These are phyloP conservation scores for Acyrthosiphon pisum DNA, from an alignment of 1,140 invertebrate species.

Conservation along the genomic window DNA sequence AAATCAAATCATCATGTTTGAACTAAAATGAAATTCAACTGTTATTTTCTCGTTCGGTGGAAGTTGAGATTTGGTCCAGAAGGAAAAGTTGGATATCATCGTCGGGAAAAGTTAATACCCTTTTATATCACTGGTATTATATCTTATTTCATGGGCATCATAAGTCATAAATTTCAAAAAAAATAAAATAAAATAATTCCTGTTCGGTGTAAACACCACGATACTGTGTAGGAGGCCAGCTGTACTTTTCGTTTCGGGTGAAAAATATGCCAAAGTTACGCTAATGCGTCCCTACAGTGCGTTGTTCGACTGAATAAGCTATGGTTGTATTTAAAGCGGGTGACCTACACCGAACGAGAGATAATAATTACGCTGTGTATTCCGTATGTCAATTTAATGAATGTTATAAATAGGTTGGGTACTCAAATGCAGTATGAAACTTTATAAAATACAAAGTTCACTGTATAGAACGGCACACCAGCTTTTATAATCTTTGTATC, in stretches of 20 bases:
- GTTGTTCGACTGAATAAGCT: neutral
- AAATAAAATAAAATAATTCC: neutral
- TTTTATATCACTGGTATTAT: neutral
- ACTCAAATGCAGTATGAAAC: neutral
- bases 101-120: neutral
- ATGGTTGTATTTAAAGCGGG: neutral
- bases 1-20: neutral
- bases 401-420: neutral
- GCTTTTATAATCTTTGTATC: neutral
- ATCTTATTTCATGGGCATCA: neutral
- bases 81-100: neutral
- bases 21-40: too few species aligned
- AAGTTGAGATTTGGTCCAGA: neutral
- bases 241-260: neutral
- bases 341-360: neutral
- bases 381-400: neutral
- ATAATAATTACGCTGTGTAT: neutral
- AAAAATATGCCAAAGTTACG: neutral
- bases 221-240: neutral
- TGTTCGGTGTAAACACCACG: neutral
- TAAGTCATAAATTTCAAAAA: neutral
- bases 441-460: neutral
- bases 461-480: neutral
- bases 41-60: too few species aligned
- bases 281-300: too few species aligned